Evolutionary conservation across 2,797 vertebrate species (phyloP), one percentile per base, ranked within the genome.

Genomic region (Cossypha niveicapilla): DNA sequence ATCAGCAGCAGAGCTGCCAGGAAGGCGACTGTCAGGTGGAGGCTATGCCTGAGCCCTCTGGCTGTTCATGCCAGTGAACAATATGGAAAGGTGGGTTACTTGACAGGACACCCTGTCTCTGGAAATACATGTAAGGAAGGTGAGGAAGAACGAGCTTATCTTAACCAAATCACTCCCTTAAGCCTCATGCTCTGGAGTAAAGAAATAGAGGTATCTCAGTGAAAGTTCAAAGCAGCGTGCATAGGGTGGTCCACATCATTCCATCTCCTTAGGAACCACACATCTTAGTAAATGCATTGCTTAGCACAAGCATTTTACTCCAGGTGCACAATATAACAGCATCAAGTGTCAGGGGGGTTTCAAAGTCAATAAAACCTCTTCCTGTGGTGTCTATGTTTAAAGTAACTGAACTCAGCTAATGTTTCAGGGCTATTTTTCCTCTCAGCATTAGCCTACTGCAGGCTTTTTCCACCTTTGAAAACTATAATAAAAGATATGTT

Each of bases 401-500:
- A 56, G 79, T 58, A 88, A 93, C 77, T 92, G 71, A 97, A 91
- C 35, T 71, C 45, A 71, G 53, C 50, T 94, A 86, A 86, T 24
- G 37, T 94, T 94, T 96, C 89, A 86, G 14, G 28, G 63, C 22
- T 92, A 71, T 93, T 90, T 94, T 95, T 73, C 90, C 35, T 92
- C 87, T 80, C 77, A 94, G 88, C 61, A 41, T 92, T 92, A 92
- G 50, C 42, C 65, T 92, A 68, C 84, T 92, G 50, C 78, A 82
- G 88, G 72, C 32, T 92, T 95, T 94, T 92, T 58, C 65, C 75
- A 87, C 72, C 54, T 87, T 92, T 93, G 81, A 89, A 76, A 94
- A 89, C 74, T 71, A 54, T 74, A 93, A 92, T 92, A 92, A 94
- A 94, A 94, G 63, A 67, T 66, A 80, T 28, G 24, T 94, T 93